Base-by-base conservation (phyloP, 2,113 vertebrate genomes). In the Tragelaphus buxtoni region DNA sequence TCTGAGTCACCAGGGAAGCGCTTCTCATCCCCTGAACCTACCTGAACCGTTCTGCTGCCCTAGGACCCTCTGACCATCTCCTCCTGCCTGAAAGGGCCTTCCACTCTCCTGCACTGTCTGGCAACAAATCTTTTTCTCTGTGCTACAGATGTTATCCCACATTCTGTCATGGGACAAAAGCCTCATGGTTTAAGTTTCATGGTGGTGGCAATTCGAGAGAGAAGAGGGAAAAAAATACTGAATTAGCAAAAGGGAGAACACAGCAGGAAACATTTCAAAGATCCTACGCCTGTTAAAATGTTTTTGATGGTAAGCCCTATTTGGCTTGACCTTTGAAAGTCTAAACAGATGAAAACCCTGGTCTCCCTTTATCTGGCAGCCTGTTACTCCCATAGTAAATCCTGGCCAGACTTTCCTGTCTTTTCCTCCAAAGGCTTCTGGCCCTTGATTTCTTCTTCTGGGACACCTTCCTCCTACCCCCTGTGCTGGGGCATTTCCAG, bases 311-410 rank as follows among this genome's bases (percentile, higher is more conserved):
- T 91, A 35, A 51, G 24, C n/a, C 35, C 74, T 32, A 26, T 32
- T 77, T 45, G 30, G 42, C 86, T 86, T 90, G 91, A 63, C 72
- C 45, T 96, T 60, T 22, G 55, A 39, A 45, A 53, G 53, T 35
- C 90, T 47, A 30, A 60, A 32, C n/a, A 55, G 80, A 39, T 51
- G 76, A 22, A 20, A 74, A 9, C 20, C 1, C 11, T 30, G 26
- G 13, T 22, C 49, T 26, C 30, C 51, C 49, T 20, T 3, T 5
- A 30, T 55, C 53, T 39, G 77, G 49, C 2, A 35, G 56, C 13
- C 39, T 7, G 14, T 9, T 18, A 0, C 16, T 47, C 5, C 28
- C 45, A 6, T 17, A 26, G 28, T 1, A 18, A 74, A 20, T 49
- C 55, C 55, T 24, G 8, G 39, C 49, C 28, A 1, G 0, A 4